Percentiles rank a stretch among this genome's conserved stretches.
phyloP scores from a whole-genome alignment of 2,113 vertebrate species.

The Neogobius melanostomus region DNA sequence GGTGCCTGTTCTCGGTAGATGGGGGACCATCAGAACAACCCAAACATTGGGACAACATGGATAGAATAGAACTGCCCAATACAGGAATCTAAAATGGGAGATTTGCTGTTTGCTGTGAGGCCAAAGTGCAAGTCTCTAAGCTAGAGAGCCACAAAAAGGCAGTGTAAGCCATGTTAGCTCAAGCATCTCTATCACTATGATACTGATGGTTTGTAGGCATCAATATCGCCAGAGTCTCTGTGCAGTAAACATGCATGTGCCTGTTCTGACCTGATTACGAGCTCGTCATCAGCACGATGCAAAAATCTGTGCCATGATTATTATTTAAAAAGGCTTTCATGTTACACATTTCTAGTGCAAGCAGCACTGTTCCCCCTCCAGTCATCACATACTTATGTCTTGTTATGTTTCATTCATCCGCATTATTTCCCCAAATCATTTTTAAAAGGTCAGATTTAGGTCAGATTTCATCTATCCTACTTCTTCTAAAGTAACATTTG shows the following conservation, averaged over 20 bases:
- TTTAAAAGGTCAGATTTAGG: neutral
- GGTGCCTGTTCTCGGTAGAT: too few species aligned
- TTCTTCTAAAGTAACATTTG: too few species aligned
- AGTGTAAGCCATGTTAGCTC: neutral
- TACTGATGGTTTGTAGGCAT: neutral
- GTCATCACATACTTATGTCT: neutral
- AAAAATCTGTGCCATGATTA: neutral
- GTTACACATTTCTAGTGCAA: constrained; percentile 5
- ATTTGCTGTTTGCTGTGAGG: too few species aligned
- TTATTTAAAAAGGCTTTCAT: constrained; percentile 28
- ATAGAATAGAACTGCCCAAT: too few species aligned
- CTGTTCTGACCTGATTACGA: constrained; percentile 17
- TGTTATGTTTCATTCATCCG: neutral
- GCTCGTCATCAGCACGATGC: constrained; percentile 33
- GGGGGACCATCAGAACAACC: too few species aligned
- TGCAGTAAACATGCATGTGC: neutral
- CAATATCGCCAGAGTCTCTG: neutral
- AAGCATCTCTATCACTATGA: neutral
- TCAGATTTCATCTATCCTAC: too few species aligned
- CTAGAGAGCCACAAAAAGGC: neutral
- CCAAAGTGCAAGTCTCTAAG: neutral
- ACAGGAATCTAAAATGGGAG: too few species aligned
- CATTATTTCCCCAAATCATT: neutral
- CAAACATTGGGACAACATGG: too few species aligned
- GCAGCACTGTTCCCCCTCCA: constrained; percentile 13